Evolutionary conservation across 92 coral and sea anemone species (phyloP).

Genomic region (Micromussa lordhowensis): DNA sequence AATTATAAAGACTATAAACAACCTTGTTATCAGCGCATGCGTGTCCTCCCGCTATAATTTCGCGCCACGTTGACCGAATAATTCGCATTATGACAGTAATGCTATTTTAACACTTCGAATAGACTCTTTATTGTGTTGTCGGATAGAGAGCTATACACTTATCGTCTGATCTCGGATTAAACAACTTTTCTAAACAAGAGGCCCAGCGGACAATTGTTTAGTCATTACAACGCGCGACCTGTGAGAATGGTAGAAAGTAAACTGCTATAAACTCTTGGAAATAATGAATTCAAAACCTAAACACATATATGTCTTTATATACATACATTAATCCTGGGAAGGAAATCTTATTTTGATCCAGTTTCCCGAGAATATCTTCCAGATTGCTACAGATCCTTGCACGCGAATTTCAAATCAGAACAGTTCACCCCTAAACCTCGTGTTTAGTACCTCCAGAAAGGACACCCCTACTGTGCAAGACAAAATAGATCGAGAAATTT

Average conservation of each 20-base stretch:
- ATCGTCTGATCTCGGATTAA: slow-evolving; percentile 18
- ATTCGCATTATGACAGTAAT: not conserved
- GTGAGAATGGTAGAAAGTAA: not conserved
- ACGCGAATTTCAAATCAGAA: not conserved
- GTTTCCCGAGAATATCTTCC: not conserved
- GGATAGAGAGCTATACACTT: not conserved
- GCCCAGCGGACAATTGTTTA: slow-evolving; percentile 10
- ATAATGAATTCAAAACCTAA: not conserved
- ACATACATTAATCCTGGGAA: not conserved
- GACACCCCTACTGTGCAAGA: slow-evolving; percentile 20
- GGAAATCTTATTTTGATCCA: not conserved
- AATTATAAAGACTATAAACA: not conserved
- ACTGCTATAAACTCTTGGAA: not conserved
- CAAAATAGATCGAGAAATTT: not conserved
- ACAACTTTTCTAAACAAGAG: slow-evolving; percentile 9
- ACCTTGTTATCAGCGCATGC: slow-evolving; percentile 20
- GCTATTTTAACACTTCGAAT: not conserved
- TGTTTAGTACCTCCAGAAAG: not conserved
- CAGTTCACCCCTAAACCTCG: slow-evolving; percentile 2
- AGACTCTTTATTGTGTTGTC: not conserved
- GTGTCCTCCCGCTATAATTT: slow-evolving; percentile 14
- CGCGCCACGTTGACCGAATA: slow-evolving; percentile 35
- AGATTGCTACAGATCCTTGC: not conserved
- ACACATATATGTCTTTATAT: not conserved
- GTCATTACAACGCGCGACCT: slow-evolving; percentile 2